A percentile compares a stretch with the other conserved stretches of the same genome.
phyloP scores from a whole-genome alignment of 2,113 vertebrate species.

The Lycocorax pyrrhopterus region DNA sequence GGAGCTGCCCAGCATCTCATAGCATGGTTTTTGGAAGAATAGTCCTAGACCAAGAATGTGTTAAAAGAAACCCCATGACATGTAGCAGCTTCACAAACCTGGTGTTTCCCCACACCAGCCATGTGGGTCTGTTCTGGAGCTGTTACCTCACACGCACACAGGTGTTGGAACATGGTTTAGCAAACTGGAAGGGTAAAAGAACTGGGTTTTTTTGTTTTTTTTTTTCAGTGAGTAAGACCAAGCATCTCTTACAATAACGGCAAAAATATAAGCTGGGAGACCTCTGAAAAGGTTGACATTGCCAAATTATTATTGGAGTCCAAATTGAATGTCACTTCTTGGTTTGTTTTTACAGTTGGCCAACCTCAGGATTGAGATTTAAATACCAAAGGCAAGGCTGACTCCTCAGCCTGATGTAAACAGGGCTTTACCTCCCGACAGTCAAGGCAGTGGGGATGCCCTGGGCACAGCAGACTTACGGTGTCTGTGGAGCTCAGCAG shows the following conservation, averaged over 20 bases:
- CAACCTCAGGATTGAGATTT: not conserved
- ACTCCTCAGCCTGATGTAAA: not conserved
- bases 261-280: not conserved
- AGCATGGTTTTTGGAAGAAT: not conserved
- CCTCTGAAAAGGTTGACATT: conserved; percentile 2
- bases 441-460: not conserved
- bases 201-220: not conserved
- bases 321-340: not conserved
- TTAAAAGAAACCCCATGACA: not conserved
- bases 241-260: not conserved
- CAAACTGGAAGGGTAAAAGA: not conserved
- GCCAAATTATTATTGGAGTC: conserved; percentile 34
- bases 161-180: not conserved
- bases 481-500: not conserved
- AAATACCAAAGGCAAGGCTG: conserved; percentile 6
- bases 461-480: fast-evolving
- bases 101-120: not conserved
- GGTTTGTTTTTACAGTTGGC: conserved; percentile 45
- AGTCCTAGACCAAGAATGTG: not conserved
- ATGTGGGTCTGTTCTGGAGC: not conserved
- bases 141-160: not conserved
- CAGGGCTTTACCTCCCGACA: not conserved
- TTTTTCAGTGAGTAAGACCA: not conserved
- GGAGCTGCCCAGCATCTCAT: not conserved
- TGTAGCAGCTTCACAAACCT: not conserved